Base-by-base conservation (phyloP, 2,888 invertebrate genomes). In the Psococerastis gibbosa region DNA sequence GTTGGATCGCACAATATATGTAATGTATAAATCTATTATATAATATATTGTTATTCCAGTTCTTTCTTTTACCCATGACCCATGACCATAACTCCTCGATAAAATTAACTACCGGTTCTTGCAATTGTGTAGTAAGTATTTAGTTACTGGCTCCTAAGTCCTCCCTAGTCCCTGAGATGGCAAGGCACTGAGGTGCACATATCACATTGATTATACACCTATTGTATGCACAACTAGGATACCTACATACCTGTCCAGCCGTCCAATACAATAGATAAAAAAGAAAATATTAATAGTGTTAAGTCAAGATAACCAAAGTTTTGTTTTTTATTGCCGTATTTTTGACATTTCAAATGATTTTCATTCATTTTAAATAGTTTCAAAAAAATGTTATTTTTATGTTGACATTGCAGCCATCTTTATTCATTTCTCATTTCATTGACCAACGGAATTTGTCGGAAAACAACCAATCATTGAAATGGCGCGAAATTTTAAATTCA, bases 401-500 rank as follows among this genome's bases (percentile, higher is more conserved):
- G 38, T 38, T 38, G 16, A 38, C 18, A 34, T 8, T 18, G 38
- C 38, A 13, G 38, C 38, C 38, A 38, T 38, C 20, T 20, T 20
- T 38, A n/a, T n/a, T n/a, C n/a, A n/a, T 11, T 11, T 31, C n/a
- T 11, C 9, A 31, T n/a, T 9, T 9, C 31, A 31, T 31, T 9
- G n/a, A 31, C 31, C 9, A 31, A 31, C 9, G 31, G 31, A 31
- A 9, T 31, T 31, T 11, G 31, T 11, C 9, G n/a, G n/a, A 11
- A 11, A 31, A n/a, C 9, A 31, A 31, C 31, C 31, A 31, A 31
- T 11, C 9, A n/a, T 31, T 31, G 31, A 9, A 11, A 31, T 31
- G n/a, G 31, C 31, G n/a, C 9, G 31, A n/a, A 31, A 31, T 31
- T 31, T 31, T 31, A 31, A 31, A 9, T 31, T 31, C n/a, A n/a